phyloP scores from a whole-genome alignment of 2,113 vertebrate species.

The Haliaeetus leucogaster region DNA sequence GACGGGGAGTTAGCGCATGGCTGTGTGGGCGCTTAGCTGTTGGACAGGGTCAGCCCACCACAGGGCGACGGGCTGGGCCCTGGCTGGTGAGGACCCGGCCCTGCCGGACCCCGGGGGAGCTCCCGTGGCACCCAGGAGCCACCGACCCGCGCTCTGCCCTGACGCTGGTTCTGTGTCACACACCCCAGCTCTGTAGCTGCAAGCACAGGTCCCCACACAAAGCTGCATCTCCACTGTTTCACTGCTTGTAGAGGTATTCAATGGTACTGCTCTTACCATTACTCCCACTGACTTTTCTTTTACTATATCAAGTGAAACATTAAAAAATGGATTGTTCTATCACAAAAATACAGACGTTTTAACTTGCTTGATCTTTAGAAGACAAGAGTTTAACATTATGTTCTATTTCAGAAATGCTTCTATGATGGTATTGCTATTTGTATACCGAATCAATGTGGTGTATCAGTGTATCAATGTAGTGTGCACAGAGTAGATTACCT shows the following conservation, averaged over 20 bases:
- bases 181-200: neutral
- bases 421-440: neutral
- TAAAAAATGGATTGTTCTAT: neutral
- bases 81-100: neutral
- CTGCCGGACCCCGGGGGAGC: accelerated
- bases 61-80: neutral
- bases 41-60: neutral
- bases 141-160: neutral
- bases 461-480: neutral
- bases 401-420: neutral
- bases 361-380: neutral
- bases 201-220: neutral
- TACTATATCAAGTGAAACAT: neutral
- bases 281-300: neutral
- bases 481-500: neutral
- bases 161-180: neutral
- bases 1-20: accelerated
- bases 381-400: neutral
- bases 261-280: neutral
- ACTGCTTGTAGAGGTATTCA: neutral
- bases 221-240: neutral
- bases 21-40: neutral
- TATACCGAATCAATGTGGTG: neutral
- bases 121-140: neutral
- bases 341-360: neutral